These are phyloP conservation scores for Halichoeres trimaculatus DNA, from an alignment of 2,113 vertebrate species.

Conservation along the genomic window DNA sequence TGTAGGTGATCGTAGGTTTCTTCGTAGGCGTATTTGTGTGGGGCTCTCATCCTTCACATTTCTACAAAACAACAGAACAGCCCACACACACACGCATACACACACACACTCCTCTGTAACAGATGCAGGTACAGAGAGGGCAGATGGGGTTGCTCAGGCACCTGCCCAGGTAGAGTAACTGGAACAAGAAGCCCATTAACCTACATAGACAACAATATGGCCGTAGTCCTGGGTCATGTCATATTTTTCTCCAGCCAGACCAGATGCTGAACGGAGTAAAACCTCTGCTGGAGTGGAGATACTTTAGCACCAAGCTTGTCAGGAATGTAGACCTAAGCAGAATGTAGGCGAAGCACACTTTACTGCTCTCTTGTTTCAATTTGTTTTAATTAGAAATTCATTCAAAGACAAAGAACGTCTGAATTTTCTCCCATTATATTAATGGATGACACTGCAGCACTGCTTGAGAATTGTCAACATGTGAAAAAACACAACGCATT, in stretches of 20 bases:
- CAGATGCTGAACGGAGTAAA: constrained; percentile 46
- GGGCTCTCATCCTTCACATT: neutral
- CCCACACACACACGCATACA: neutral
- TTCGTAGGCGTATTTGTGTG: constrained; percentile 21
- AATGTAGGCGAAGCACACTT: neutral
- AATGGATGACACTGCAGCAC: no score
- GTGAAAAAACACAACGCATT: no score
- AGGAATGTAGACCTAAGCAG: neutral
- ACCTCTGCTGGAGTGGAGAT: constrained; percentile 28
- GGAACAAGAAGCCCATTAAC: constrained; percentile 22
- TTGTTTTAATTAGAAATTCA: no score
- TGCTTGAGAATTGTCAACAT: no score
- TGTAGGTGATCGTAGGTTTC: no score
- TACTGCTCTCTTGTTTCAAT: neutral
- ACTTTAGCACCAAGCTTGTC: neutral
- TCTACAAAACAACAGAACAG: constrained; percentile 12
- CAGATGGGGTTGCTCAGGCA: constrained; percentile 9
- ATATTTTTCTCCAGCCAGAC: constrained; percentile 16
- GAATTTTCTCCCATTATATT: no score
- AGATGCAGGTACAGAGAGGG: constrained; percentile 19
- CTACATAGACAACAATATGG: constrained; percentile 18
- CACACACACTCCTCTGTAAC: constrained; percentile 4
- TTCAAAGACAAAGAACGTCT: no score
- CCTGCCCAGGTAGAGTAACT: constrained; percentile 17
- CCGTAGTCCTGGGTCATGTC: constrained; percentile 1